These are phyloP conservation scores for Diorhabda carinulata DNA, from an alignment of 1,140 invertebrate species.

Conservation along the genomic window DNA sequence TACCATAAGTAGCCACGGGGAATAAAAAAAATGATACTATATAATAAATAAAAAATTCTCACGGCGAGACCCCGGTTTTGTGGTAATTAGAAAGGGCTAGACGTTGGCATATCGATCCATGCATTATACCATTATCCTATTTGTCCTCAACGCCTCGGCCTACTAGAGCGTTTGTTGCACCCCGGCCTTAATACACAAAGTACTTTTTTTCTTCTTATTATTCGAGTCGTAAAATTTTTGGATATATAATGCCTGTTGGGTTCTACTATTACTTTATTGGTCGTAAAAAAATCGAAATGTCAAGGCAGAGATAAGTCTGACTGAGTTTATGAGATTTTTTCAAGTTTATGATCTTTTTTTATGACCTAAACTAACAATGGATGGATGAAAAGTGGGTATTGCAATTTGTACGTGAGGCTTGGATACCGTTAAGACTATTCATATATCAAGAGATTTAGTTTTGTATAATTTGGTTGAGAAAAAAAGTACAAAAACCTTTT, in stretches of 20 bases:
- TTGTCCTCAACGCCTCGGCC: not conserved
- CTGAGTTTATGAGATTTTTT: constrained; percentile 11
- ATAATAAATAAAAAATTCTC: too few relatives aligned
- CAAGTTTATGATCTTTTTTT: constrained; percentile 4
- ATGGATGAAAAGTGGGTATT: constrained; percentile 6
- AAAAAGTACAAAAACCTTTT: too few relatives aligned
- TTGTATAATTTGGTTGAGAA: too few relatives aligned
- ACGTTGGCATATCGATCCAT: too few relatives aligned
- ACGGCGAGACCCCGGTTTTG: too few relatives aligned
- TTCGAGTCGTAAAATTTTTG: constrained; percentile 13
- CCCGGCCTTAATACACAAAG: not conserved
- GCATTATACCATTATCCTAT: not conserved
- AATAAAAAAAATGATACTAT: too few relatives aligned
- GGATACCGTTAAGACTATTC: not conserved
- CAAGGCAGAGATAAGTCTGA: constrained; percentile 9
- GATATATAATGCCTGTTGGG: constrained; percentile 7
- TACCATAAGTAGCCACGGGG: too few relatives aligned
- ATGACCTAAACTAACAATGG: constrained; percentile 12
- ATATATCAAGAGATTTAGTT: too few relatives aligned
- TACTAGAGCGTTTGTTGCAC: constrained; percentile 1
- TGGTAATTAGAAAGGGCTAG: too few relatives aligned
- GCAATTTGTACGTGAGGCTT: not conserved
- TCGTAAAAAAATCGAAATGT: constrained; percentile 8
- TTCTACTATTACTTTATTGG: constrained; percentile 5
- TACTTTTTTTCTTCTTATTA: not conserved